Evolutionary conservation across 53 echinoderm and acorn worm species (phyloP), one percentile per base, ranked within the genome.

Genomic region (Hippasteria phrygiana): DNA sequence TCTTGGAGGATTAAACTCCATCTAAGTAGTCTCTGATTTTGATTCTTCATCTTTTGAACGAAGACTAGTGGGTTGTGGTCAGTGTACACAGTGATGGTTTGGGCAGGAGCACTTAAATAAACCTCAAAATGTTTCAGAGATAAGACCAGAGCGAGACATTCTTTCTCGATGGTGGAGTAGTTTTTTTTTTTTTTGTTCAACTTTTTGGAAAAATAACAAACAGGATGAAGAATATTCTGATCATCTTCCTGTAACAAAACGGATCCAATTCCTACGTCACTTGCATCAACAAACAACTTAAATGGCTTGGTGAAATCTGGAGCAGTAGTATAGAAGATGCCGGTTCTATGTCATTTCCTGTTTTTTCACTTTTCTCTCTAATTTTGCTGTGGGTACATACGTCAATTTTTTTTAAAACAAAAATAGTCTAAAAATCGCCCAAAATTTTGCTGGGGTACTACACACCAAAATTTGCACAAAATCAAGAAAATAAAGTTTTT

Each of bases 121-220:
- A 94, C 73, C 46, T 92, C 90, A 73, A 92, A 90, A 38, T 87
- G 88, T 62, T 92, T 66, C 7, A 92, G 47, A 42, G 77, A 82
- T 6, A 95, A 37, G 6, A 92, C n/a, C 66, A 92, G 33, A 0
- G 90, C 87, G 1, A 94, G 55, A 5, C 71, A 50, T 24, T 92
- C 92, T 47, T 95, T 94, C 66, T 94, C 88, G 22, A 94, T 51
- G 22, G 92, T 94, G 0, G 88, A 92, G 71, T 95, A 95, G 55
- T 91, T 93, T 42, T 20, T 12, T 31, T 95, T 92, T 33, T 35
- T 83, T 35, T 79, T 79, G 22, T 67, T 78, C 20, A 88, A 83
- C 47, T 93, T 91, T 47, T 87, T 93, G 27, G 83, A 88, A 55
- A 81, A 91, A 59, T 89, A 93, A 26, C 9, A 62, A 62, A 62